Base-by-base conservation (phyloP, 2,113 vertebrate genomes). In the Ornithorhynchus anatinus region DNA sequence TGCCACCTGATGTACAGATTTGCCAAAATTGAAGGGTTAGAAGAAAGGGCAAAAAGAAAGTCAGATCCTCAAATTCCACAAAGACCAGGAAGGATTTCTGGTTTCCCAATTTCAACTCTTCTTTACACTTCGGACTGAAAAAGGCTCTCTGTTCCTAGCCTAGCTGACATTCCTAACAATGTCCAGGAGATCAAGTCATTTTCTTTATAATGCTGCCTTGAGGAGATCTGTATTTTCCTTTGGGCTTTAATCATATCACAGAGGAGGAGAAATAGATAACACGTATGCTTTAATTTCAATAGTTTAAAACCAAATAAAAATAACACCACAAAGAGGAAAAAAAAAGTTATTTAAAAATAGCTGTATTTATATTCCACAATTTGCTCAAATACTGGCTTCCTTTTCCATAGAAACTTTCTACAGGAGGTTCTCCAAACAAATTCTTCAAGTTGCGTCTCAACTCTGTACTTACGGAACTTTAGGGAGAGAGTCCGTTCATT, bases 301-400 rank as follows among this genome's bases (percentile, higher is more conserved):
- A 83, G 53, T 52, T 78, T 84, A 74, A 86, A 83, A 89, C 82
- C 89, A 92, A 90, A 89, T 27, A 91, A 88, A n/a, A 92, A 84
- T 80, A 92, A 91, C 91, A 88, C 88, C 81, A 90, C 89, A 90
- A 88, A 92, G 87, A 90, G n/a, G n/a, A n/a, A n/a, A 84, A 80
- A 92, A 90, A 87, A 76, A 91, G 77, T 88, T 93, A 92, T 87
- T 93, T 91, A 91, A 94, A 94, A 94, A 94, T 94, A 94, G 89
- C 84, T 94, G 92, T 94, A 94, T 94, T 94, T 94, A 93, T 94
- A 93, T 92, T 91, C 88, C 90, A 92, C 89, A 89, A 88, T 91
- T 91, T 91, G 89, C 81, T 91, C 89, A 94, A 94, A 94, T 94
- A 94, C 84, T 92, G 90, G 89, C 89, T 86, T 86, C 81, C 75